These are phyloP conservation scores for Oopsacas minuta DNA, from an alignment of 37 sponge, comb jelly and placozoan genomes.

Conservation along the genomic window DNA sequence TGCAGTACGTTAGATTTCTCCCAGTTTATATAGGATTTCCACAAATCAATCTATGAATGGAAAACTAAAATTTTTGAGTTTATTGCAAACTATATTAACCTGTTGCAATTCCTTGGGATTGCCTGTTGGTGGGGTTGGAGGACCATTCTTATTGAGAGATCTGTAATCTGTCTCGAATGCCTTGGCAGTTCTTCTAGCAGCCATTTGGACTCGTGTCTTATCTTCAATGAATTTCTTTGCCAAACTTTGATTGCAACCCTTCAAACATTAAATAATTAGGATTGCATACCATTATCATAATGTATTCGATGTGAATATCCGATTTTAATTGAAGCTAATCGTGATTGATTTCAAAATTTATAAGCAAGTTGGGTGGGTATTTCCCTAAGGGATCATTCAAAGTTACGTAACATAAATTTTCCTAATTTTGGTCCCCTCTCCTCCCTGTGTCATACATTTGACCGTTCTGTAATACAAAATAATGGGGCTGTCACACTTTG, in stretches of 20 bases:
- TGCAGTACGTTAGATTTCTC: constrained; percentile 83
- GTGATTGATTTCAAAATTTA: no score
- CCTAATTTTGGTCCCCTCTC: no score
- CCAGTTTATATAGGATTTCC: constrained; percentile 79
- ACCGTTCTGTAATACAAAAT: no score
- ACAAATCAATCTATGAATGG: constrained; percentile 33
- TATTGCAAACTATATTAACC: constrained; percentile 24
- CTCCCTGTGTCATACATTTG: no score
- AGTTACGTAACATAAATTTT: no score
- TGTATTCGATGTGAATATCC: no score
- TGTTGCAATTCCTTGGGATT: constrained; percentile 67
- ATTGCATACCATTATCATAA: no score
- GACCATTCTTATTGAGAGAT: constrained; percentile 40
- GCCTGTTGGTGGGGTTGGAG: constrained; percentile 59
- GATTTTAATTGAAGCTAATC: constrained; percentile 5
- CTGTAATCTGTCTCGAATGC: constrained; percentile 59
- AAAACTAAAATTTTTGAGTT: not conserved
- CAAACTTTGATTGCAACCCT: constrained; percentile 51
- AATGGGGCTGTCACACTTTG: no score
- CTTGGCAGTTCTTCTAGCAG: constrained; percentile 51
- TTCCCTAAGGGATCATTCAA: no score
- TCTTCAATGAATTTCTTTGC: constrained; percentile 62
- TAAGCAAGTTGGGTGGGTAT: no score
- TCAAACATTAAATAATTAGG: constrained; percentile 8
- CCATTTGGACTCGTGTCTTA: constrained; percentile 37